Evolutionary conservation across 1,140 invertebrate genomes (phyloP).

Genomic region (Pseudomyrmex concolor): DNA sequence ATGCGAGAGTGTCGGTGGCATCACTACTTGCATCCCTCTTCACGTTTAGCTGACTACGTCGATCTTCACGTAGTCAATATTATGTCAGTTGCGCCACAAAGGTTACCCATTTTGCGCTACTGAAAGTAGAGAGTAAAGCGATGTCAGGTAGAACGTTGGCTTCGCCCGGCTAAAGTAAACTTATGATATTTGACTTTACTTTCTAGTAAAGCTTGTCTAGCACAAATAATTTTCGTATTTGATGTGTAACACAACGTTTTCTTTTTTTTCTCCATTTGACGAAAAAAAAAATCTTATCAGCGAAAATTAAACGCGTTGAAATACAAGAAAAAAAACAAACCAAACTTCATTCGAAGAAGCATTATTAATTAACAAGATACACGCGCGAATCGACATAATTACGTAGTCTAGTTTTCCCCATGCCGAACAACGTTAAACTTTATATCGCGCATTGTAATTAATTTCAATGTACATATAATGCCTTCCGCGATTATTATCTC

Average conservation of each 20-base stretch:
- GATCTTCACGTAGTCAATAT: slow-evolving; percentile 12
- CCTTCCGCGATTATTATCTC: slow-evolving; percentile 49
- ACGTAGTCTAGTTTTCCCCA: background rate
- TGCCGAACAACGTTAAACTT: slow-evolving; percentile 12
- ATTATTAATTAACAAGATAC: background rate
- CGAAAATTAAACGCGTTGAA: background rate
- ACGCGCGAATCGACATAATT: background rate
- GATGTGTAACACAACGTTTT: background rate
- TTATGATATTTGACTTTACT: slow-evolving; percentile 14
- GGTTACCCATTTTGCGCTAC: background rate
- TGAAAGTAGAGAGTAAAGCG: background rate
- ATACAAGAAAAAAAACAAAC: background rate
- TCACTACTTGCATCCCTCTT: background rate
- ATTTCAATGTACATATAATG: slow-evolving; percentile 17
- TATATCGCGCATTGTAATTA: slow-evolving; percentile 15
- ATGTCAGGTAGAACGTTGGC: background rate
- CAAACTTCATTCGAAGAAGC: background rate
- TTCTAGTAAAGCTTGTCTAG: background rate
- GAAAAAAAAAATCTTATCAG: background rate
- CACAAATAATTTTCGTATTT: slow-evolving; percentile 10
- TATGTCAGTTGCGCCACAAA: background rate
- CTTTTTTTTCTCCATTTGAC: background rate
- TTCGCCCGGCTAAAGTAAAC: background rate
- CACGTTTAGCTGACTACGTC: slow-evolving; percentile 5
- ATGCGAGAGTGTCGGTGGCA: slow-evolving; percentile 5